Conservation (phyloP, 2,113 vertebrate species). For the Amazona vittata region DNA sequence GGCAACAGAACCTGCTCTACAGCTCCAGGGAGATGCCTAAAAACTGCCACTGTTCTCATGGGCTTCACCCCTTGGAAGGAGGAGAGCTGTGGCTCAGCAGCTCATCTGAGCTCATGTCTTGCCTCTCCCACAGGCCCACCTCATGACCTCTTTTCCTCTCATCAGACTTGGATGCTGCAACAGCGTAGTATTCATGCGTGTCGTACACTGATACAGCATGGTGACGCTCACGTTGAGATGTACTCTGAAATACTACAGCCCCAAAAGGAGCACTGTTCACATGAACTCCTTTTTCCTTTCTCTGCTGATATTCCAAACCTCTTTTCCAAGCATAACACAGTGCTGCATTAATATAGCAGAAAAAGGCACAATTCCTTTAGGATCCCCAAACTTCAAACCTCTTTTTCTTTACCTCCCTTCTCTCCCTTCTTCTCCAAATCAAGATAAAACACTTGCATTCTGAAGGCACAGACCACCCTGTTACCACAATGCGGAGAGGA, state of each 20-base stretch:
- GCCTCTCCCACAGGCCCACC: not conserved
- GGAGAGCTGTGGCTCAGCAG: not conserved
- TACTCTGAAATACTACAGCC: not conserved
- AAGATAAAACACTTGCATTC: conserved; percentile 28
- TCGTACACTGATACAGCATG: not conserved
- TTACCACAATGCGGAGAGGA: conserved; percentile 31
- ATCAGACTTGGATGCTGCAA: not conserved
- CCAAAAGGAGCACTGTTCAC: not conserved
- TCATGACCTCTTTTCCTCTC: not conserved
- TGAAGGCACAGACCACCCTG: conserved; percentile 27
- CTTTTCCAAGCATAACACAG: not conserved
- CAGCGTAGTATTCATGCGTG: not conserved
- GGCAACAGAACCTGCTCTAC: not conserved
- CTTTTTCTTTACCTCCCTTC: not conserved
- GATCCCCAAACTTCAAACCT: not conserved
- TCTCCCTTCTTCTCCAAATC: conserved; percentile 11
- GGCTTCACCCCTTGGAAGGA: not conserved
- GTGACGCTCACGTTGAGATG: not conserved
- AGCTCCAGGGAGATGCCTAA: not conserved
- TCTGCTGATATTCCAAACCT: not conserved
- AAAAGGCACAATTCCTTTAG: not conserved
- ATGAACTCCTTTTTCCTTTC: not conserved
- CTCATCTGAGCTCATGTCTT: not conserved
- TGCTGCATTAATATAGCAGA: not conserved
- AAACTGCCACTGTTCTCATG: not conserved